Evolutionary conservation across 2,113 vertebrate genomes (phyloP).

Genomic region (Thamnaconus septentrionalis): DNA sequence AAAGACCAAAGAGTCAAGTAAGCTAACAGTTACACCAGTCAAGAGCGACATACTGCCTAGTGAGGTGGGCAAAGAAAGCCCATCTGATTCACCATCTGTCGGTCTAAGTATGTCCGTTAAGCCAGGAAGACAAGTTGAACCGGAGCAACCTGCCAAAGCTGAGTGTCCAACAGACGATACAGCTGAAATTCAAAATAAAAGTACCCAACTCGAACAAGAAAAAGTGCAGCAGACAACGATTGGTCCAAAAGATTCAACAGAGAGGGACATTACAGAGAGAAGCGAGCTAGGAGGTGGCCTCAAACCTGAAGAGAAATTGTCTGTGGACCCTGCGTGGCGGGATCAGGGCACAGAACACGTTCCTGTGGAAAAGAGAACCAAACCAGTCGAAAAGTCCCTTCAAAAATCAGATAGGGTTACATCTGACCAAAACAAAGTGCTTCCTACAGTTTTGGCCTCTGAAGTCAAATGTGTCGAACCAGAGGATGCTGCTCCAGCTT

Average conservation of each 20-base stretch:
- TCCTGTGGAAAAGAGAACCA: slow-evolving; percentile 14
- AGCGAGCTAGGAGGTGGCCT: slow-evolving; percentile 1
- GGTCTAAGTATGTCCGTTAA: not conserved
- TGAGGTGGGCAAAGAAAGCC: not conserved
- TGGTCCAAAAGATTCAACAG: slow-evolving; percentile 1
- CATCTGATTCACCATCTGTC: not conserved
- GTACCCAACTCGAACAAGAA: not conserved
- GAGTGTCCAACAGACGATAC: not conserved
- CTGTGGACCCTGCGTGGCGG: slow-evolving; percentile 5
- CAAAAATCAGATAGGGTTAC: slow-evolving; percentile 7
- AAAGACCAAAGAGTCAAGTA: not conserved
- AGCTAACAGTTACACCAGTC: not conserved
- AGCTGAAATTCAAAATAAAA: not conserved
- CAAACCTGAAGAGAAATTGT: slow-evolving; percentile 17
- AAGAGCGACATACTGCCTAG: not conserved
- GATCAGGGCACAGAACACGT: slow-evolving; percentile 8
- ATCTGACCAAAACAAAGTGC: slow-evolving; percentile 11
- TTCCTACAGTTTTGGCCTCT: slow-evolving; percentile 6
- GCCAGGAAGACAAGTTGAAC: not conserved
- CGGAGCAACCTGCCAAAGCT: slow-evolving; percentile 4
- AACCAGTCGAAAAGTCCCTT: not conserved
- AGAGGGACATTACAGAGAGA: slow-evolving; percentile 2
- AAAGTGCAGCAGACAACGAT: not conserved
- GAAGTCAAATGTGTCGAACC: slow-evolving; percentile 19
- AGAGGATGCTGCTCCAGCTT: not conserved